phyloP scores from a whole-genome alignment of 2,113 vertebrate species.

The Engraulis encrasicolus region DNA sequence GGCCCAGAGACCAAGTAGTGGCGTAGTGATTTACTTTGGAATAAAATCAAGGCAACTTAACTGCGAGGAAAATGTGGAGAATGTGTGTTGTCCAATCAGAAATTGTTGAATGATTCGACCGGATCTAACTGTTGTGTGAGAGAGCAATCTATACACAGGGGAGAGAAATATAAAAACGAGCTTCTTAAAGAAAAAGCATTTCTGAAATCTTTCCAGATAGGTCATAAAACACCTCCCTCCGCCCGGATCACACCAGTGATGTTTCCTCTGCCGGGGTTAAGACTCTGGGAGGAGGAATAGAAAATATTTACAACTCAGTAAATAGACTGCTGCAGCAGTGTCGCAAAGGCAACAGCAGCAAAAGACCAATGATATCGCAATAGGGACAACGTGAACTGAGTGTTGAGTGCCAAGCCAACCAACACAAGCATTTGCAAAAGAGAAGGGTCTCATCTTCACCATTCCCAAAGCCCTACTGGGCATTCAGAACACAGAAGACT shows the following conservation, averaged over 20 bases:
- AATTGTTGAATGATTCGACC: too few relatives aligned
- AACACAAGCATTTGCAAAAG: background rate
- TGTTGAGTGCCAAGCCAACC: background rate
- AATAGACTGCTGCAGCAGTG: background rate
- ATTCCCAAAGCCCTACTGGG: background rate
- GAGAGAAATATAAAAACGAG: background rate
- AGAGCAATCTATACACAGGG: background rate
- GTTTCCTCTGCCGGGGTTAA: background rate
- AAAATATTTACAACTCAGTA: slow-evolving; percentile 5
- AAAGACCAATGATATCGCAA: background rate
- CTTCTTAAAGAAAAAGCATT: background rate
- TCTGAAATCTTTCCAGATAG: background rate
- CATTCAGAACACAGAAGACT: background rate
- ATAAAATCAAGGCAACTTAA: background rate
- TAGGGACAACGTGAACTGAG: background rate
- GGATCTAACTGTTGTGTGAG: too few relatives aligned
- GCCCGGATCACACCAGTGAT: background rate
- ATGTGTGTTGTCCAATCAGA: too few relatives aligned
- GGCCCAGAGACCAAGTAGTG: background rate
- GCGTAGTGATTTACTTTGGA: background rate
- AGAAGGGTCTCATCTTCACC: background rate
- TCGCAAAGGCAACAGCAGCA: background rate
- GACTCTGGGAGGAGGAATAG: background rate
- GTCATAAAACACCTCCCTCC: background rate
- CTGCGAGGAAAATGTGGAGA: background rate